Base-by-base conservation (phyloP, 2,113 vertebrate species). In the Craseonycteris thonglongyai region DNA sequence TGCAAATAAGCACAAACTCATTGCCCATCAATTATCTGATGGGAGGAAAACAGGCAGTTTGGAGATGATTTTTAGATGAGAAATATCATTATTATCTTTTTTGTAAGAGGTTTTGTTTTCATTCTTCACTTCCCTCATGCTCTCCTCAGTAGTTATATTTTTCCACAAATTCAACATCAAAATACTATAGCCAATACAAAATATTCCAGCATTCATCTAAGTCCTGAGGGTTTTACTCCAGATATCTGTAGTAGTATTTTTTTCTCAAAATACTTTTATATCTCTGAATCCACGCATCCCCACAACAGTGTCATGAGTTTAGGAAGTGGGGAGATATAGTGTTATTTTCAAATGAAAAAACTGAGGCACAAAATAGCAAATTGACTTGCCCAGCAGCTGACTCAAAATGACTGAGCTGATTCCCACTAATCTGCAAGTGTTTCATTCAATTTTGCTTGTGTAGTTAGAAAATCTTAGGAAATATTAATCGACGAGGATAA, bases 1-100 rank as follows among this genome's bases (percentile, higher is more conserved):
- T 98, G 98, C 98, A 98, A 98, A 98, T 96, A 98, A 98, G 94
- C 94, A 96, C 96, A 22, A 59, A 95, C 97, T 96, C 95, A 97
- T 98, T 97, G 96, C 97, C 97, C 97, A 97, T 97, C 97, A 97
- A 95, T 93, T 97, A 93, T 97, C 96, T 90, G 66, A 96, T 95
- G 94, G 91, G 94, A 91, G 96, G 91, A 97, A 97, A 97, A 97
- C 49, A 82, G 97, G 91, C 97, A 95, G 87, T 97, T 97, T 61
- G 94, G 95, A 92, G 93, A 95, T 96, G 95, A 97, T 91, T 97
- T 82, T 66, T 54, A 95, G 71, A 93, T 87, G 82, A 97, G 65
- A 93, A 92, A 90, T 71, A 94, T 91, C 87, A 96, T 88, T 96
- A 94, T 95, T 95, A n/a, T 93, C 88, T 92, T 93, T 92, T 95